A percentile compares a stretch with the other conserved stretches of the same genome.
Evolutionary conservation across 2,113 vertebrate species (phyloP).

Genomic region (Sinocyclocheilus grahami): DNA sequence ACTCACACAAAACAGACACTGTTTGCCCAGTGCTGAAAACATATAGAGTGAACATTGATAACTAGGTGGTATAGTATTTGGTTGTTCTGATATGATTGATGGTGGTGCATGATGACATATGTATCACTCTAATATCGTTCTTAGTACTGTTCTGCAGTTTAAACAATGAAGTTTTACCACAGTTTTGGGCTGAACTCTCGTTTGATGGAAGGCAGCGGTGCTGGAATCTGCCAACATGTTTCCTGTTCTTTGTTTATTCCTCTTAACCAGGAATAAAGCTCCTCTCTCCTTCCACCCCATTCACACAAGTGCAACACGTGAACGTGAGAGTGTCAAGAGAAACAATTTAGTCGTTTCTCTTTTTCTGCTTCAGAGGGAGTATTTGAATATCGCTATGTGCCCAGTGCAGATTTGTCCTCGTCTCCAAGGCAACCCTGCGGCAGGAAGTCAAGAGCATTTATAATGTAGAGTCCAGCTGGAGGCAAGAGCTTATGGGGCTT

Average conservation of each 20-base stretch:
- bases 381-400: constrained; percentile 45
- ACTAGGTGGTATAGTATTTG: background rate
- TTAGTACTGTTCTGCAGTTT: background rate
- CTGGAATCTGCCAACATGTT: background rate
- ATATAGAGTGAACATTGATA: background rate
- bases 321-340: constrained; percentile 20
- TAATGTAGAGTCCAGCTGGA: constrained; percentile 50
- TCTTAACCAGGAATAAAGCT: constrained; percentile 22
- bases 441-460: constrained; percentile 41
- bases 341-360: constrained; percentile 2
- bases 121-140: background rate
- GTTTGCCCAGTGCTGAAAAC: background rate
- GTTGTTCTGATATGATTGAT: background rate
- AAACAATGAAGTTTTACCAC: background rate
- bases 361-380: constrained; percentile 35
- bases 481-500: constrained; percentile 29
- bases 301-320: background rate
- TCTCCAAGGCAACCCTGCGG: constrained; percentile 59
- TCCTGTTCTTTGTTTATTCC: constrained; percentile 1
- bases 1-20: too few species aligned
- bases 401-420: constrained; percentile 40
- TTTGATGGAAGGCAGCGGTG: background rate
- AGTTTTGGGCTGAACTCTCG: background rate
- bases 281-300: constrained; percentile 3
- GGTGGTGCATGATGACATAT: background rate